Evolutionary conservation across 2,797 vertebrate species (phyloP), one percentile per base, ranked within the genome.

Genomic region (Buceros bicornis): DNA sequence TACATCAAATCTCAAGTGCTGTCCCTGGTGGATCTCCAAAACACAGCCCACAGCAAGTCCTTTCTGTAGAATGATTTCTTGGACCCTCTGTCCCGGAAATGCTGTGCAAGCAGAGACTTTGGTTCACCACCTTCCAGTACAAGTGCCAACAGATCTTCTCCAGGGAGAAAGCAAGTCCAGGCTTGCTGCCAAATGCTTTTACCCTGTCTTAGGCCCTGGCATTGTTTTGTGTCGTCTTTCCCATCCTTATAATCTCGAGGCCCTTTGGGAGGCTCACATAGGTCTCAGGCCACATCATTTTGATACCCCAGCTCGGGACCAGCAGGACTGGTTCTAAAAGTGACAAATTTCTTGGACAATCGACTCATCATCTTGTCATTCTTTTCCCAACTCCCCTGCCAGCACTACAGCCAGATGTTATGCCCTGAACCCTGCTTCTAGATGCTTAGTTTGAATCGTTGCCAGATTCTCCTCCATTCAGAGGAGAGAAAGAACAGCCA

Each of bases 31-130:
- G 9, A 6, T 28, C 45, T 57, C 58, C 64, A 29, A 35, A 76
- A 20, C 16, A 3, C 2, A 5, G 5, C 16, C n/a, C 28, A 5
- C 1, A 5, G 29, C 4, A 14, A n/a, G 10, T 26, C 5, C 16
- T 67, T 56, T 26, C 50, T 78, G 33, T 2, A 1, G 53, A 10
- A 22, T 3, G 35, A 8, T 43, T 90, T 78, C 69, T 65, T n/a
- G 62, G 5, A 26, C n/a, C 65, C 64, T 31, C 37, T 18, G 8
- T 28, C 70, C 85, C 78, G 70, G 14, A 89, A n/a, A 21, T n/a
- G 84, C 78, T 83, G 51, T 37, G 18, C 43, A 17, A 42, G 69
- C 43, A 82, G 65, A 54, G 86, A 35, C 18, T n/a, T 74, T 6
- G 58, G 35, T 20, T 89, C 76, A 4, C 61, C 67, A 1, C 33